Evolutionary conservation across 2,797 vertebrate species (phyloP).

Genomic region (Esox masquinongy): DNA sequence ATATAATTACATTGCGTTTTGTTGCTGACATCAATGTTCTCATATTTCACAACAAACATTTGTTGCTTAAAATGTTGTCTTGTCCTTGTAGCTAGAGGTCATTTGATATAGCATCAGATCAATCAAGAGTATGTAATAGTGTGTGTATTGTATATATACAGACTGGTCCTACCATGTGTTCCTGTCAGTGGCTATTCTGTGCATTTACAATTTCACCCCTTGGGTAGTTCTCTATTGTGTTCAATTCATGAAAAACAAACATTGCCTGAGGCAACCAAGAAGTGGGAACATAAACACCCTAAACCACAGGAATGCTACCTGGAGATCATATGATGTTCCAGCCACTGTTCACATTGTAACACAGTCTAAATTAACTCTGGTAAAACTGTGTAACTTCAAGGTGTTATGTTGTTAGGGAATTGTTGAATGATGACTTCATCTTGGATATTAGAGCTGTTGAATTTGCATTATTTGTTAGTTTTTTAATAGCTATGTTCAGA

Average conservation of each 20-base stretch:
- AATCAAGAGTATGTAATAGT: background rate
- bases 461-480: background rate
- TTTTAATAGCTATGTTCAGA: background rate
- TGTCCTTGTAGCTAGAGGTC: background rate
- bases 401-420: background rate
- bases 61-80: too few relatives aligned
- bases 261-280: background rate
- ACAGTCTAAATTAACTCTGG: background rate
- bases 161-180: background rate
- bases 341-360: background rate
- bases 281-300: constrained; percentile 16
- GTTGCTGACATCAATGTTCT: too few relatives aligned
- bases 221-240: background rate
- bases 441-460: background rate
- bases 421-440: background rate
- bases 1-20: too few relatives aligned
- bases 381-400: background rate
- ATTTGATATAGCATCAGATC: background rate
- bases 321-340: constrained; percentile 1
- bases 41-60: too few relatives aligned
- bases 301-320: constrained; percentile 17
- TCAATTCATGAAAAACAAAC: background rate
- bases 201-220: background rate
- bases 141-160: background rate
- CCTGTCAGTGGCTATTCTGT: background rate